These are phyloP conservation scores for Taurulus bubalis DNA, from an alignment of 2,113 vertebrate species.

Conservation along the genomic window DNA sequence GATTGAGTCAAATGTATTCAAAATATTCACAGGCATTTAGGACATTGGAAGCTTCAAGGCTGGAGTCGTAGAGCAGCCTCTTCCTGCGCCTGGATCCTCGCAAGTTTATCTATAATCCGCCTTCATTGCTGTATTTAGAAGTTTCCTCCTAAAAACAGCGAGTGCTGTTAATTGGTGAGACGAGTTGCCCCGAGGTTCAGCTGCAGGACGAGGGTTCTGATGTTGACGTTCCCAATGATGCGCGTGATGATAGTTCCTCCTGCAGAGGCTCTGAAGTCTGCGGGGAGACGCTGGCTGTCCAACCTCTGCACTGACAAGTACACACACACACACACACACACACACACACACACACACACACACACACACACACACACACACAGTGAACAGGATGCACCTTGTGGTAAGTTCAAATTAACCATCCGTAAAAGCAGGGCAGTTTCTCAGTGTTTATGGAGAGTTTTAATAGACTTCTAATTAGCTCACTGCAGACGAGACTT, in stretches of 20 bases:
- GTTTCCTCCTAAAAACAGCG: conserved; percentile 13
- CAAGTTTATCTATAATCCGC: not conserved
- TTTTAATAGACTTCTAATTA: conserved; percentile 23
- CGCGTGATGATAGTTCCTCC: conserved; percentile 22
- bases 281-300: conserved; percentile 13
- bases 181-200: conserved; percentile 4
- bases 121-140: not conserved
- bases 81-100: not conserved
- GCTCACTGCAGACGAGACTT: not conserved
- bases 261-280: conserved; percentile 37
- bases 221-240: conserved; percentile 32
- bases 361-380: not conserved
- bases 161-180: conserved; percentile 37
- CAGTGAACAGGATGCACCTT: not conserved
- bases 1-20: no score
- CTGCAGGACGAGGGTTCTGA: conserved; percentile 31
- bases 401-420: not conserved
- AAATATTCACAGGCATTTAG: not conserved
- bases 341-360: not conserved
- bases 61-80: not conserved
- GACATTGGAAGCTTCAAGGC: not conserved
- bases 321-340: not conserved
- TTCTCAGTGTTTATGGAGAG: conserved; percentile 8
- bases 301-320: not conserved
- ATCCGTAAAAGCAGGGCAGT: not conserved